Conservation (phyloP, 2,888 invertebrate genomes). For the Melinaea marsaeus region DNA sequence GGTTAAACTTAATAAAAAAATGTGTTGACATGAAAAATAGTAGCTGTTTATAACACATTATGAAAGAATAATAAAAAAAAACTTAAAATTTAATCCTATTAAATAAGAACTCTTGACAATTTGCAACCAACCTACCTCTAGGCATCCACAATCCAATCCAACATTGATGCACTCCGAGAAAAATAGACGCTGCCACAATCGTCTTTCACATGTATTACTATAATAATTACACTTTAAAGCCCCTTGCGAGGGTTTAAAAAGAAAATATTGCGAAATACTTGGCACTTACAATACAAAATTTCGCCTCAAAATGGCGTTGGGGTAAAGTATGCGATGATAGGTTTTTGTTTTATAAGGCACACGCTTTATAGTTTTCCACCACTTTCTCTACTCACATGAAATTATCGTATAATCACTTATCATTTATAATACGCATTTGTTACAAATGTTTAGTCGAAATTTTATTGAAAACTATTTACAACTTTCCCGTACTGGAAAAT, state of each 20-base stretch:
- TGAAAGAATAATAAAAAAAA: conserved; percentile 1
- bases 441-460: conserved; percentile 47
- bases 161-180: conserved; percentile 44
- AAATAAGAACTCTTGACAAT: conserved; percentile 57
- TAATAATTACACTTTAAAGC: conserved; percentile 45
- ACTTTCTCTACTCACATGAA: conserved; percentile 55
- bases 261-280: conserved; percentile 77
- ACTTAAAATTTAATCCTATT: conserved; percentile 59
- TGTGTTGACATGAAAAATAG: conserved; percentile 30
- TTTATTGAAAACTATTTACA: conserved; percentile 71
- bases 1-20: conserved; percentile 38
- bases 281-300: conserved; percentile 79
- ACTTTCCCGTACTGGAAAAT: conserved; percentile 68
- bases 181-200: conserved; percentile 36
- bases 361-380: conserved; percentile 58
- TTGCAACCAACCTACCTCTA: conserved; percentile 65
- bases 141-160: conserved; percentile 53
- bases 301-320: conserved; percentile 80
- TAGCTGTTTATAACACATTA: neutral
- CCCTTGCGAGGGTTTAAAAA: conserved; percentile 49
- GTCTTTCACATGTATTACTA: conserved; percentile 48
- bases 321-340: conserved; percentile 78
- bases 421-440: conserved; percentile 45
- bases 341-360: conserved; percentile 75
- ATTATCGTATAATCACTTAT: conserved; percentile 54